Conservation (phyloP, 2,888 invertebrate genomes). For the Chymomyza procnemis region DNA sequence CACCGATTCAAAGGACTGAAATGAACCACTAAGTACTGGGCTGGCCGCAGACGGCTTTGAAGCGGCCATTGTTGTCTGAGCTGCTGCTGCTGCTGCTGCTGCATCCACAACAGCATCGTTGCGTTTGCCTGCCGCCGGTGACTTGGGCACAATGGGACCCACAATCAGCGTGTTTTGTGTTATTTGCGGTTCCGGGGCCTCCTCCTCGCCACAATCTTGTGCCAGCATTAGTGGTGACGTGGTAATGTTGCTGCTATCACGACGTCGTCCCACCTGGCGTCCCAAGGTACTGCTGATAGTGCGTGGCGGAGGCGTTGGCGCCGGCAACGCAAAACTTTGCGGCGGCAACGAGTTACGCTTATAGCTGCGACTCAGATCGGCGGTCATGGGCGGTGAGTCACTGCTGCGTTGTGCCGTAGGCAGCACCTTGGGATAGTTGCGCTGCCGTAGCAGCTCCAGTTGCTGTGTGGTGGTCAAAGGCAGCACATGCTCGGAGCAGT, state of each 20-base stretch:
- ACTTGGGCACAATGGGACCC: conserved; percentile 80
- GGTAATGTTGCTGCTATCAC: conserved; percentile 77
- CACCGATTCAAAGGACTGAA: conserved; percentile 63
- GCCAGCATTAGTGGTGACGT: conserved; percentile 79
- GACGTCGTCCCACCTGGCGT: conserved; percentile 76
- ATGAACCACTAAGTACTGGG: conserved; percentile 52
- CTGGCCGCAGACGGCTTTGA: conserved; percentile 16
- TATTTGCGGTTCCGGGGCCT: conserved; percentile 79
- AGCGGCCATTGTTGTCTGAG: conserved; percentile 9
- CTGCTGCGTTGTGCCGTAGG: conserved; percentile 80
- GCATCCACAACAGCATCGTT: conserved; percentile 17
- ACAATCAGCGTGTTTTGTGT: conserved; percentile 81
- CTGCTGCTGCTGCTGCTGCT: conserved; percentile 21
- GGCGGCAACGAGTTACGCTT: conserved; percentile 85
- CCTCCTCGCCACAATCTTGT: conserved; percentile 78
- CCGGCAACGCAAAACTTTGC: conserved; percentile 77
- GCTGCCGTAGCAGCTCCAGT: conserved; percentile 84
- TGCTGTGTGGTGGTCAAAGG: conserved; percentile 84
- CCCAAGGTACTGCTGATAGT: conserved; percentile 84
- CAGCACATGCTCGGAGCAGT: conserved; percentile 26
- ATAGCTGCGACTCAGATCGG: conserved; percentile 51
- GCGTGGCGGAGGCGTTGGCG: conserved; percentile 87
- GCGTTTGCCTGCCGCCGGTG: conserved; percentile 45
- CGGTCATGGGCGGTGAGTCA: conserved; percentile 53
- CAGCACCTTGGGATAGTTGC: conserved; percentile 91